A percentile compares a stretch with the other conserved stretches of the same genome.
phyloP scores from a whole-genome alignment of 2,888 invertebrate species.

The Lumbricus terrestris region DNA sequence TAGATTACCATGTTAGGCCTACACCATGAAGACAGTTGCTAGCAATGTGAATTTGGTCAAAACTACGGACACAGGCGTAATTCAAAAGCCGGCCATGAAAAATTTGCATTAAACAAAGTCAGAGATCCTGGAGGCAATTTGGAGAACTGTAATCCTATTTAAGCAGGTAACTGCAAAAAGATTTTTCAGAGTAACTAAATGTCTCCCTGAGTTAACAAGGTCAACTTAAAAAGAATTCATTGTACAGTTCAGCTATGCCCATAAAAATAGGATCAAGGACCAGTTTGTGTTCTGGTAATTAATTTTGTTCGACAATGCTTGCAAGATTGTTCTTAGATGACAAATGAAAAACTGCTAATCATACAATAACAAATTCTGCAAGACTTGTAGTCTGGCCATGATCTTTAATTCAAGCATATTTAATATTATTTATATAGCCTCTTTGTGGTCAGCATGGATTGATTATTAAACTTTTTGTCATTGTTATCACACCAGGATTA shows the following conservation, averaged over 20 bases:
- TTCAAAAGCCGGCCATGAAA: background rate
- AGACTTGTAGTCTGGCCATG: background rate
- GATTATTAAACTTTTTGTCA: background rate
- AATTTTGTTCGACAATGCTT: too few relatives aligned
- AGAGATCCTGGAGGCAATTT: background rate
- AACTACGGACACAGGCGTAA: background rate
- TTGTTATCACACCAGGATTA: background rate
- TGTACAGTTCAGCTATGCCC: background rate
- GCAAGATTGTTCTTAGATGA: background rate
- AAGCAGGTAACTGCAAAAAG: background rate
- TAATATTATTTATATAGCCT: too few relatives aligned
- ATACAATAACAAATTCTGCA: background rate
- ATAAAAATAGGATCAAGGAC: background rate
- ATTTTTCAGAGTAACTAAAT: background rate
- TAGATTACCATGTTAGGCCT: background rate
- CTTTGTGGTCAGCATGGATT: background rate
- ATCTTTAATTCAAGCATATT: background rate
- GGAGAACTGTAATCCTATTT: background rate
- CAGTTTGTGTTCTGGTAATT: too few relatives aligned
- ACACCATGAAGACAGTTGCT: background rate
- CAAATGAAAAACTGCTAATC: background rate
- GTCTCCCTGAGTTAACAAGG: background rate
- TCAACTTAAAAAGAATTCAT: background rate
- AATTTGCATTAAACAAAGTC: slow-evolving; percentile 3
- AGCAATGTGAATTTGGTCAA: background rate